phyloP scores from a whole-genome alignment of 2,888 invertebrate genomes.

The Nudaria mundana region DNA sequence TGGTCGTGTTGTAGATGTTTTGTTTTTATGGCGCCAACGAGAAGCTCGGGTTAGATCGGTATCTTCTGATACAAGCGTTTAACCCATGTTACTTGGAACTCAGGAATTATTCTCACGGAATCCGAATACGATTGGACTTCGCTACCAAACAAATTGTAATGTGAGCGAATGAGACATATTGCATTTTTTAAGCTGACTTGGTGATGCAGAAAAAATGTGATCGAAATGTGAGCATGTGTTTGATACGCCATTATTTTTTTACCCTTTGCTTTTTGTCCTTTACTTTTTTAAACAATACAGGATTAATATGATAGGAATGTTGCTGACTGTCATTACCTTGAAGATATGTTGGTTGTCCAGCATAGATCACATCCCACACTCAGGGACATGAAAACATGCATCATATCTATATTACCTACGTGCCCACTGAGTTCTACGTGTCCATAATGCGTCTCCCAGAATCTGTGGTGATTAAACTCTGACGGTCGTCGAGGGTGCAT shows the following conservation, averaged over 20 bases:
- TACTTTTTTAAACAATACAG: constrained; percentile 12
- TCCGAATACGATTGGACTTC: constrained; percentile 40
- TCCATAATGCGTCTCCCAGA: constrained; percentile 50
- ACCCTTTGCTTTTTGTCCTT: constrained; percentile 3
- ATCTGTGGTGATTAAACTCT: constrained; percentile 42
- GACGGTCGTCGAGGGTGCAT: constrained; percentile 45
- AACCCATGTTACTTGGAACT: constrained; percentile 78
- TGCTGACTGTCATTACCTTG: constrained; percentile 30
- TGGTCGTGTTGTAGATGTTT: constrained; percentile 75
- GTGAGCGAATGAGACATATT: constrained; percentile 51
- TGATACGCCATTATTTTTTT: constrained; percentile 25
- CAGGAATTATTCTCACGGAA: constrained; percentile 73
- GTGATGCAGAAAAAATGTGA: constrained; percentile 26
- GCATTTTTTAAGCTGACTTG: constrained; percentile 36
- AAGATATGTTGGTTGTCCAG: constrained; percentile 20
- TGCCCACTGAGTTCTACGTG: constrained; percentile 47
- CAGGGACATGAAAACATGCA: constrained; percentile 36
- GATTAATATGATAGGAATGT: constrained; percentile 34
- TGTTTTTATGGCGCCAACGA: constrained; percentile 81
- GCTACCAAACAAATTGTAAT: constrained; percentile 72
- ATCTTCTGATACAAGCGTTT: constrained; percentile 77
- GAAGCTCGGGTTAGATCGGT: constrained; percentile 77
- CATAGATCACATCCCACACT: constrained; percentile 41
- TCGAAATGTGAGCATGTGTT: constrained; percentile 20
- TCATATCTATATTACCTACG: constrained; percentile 32